These are phyloP conservation scores for Resseliella maxima DNA, from an alignment of 2,888 invertebrate genomes.

Conservation along the genomic window DNA sequence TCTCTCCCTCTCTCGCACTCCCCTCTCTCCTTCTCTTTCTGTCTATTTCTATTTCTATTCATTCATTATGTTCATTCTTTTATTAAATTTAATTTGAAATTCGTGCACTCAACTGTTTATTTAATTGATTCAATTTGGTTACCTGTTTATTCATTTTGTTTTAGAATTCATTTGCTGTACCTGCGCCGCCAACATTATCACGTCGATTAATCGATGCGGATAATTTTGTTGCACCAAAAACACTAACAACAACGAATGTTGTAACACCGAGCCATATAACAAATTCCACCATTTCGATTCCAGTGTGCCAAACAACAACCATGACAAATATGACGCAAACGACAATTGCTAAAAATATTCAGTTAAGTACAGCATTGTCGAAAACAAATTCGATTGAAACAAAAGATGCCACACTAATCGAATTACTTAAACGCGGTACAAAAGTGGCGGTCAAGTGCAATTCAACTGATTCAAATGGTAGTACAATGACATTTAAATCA, in stretches of 20 bases:
- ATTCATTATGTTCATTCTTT: too few relatives aligned
- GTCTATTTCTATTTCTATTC: too few relatives aligned
- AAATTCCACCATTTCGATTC: slow-evolving; percentile 60
- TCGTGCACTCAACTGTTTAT: too few relatives aligned
- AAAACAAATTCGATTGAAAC: slow-evolving; percentile 63
- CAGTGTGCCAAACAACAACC: slow-evolving; percentile 66
- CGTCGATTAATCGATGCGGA: slow-evolving; percentile 66
- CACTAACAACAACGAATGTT: slow-evolving; percentile 56
- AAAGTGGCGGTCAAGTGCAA: slow-evolving; percentile 80
- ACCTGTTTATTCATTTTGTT: neutral
- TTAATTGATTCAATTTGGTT: neutral
- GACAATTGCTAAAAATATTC: slow-evolving; percentile 63
- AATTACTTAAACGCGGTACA: slow-evolving; percentile 78
- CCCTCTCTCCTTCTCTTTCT: too few relatives aligned
- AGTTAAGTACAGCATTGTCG: slow-evolving; percentile 62
- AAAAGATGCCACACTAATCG: slow-evolving; percentile 83
- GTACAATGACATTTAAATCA: slow-evolving; percentile 58
- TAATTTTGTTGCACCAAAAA: slow-evolving; percentile 66
- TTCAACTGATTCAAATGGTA: slow-evolving; percentile 70
- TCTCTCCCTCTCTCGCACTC: too few relatives aligned
- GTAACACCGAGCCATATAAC: slow-evolving; percentile 29
- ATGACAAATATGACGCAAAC: slow-evolving; percentile 63
- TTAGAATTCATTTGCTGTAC: slow-evolving; percentile 68
- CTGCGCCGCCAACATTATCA: slow-evolving; percentile 66
- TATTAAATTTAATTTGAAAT: too few relatives aligned